Conservation (phyloP, 2,888 invertebrate species). For the Didymodactylos carnosus region DNA sequence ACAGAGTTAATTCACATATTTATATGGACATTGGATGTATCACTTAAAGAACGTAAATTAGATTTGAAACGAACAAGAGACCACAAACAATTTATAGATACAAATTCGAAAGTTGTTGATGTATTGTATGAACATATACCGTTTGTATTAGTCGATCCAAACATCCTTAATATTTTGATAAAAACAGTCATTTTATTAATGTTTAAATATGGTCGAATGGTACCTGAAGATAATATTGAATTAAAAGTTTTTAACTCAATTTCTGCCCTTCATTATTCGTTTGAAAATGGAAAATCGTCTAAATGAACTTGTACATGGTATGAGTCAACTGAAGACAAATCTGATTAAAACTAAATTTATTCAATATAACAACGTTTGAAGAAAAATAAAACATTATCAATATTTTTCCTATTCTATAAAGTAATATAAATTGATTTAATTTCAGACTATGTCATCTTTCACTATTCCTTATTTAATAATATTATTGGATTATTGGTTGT, state of each 20-base stretch:
- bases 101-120: background rate
- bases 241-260: background rate
- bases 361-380: too few relatives aligned
- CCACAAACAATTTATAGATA: conserved; percentile 64
- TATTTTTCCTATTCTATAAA: too few relatives aligned
- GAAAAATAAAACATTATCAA: too few relatives aligned
- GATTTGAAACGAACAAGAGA: conserved; percentile 84
- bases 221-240: background rate
- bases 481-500: too few relatives aligned
- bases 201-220: background rate
- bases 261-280: background rate
- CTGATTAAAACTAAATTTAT: background rate
- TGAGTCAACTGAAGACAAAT: background rate
- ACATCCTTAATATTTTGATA: background rate
- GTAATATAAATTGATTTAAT: too few relatives aligned
- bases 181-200: background rate
- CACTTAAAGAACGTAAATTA: conserved; percentile 82
- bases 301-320: background rate
- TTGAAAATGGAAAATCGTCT: background rate
- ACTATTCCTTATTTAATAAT: too few relatives aligned
- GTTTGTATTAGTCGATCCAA: background rate
- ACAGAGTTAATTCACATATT: conserved; percentile 89
- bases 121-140: background rate
- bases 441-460: too few relatives aligned
- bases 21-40: conserved; percentile 94